Evolutionary conservation across 2,888 invertebrate genomes (phyloP).

Genomic region (Fragum fragum): DNA sequence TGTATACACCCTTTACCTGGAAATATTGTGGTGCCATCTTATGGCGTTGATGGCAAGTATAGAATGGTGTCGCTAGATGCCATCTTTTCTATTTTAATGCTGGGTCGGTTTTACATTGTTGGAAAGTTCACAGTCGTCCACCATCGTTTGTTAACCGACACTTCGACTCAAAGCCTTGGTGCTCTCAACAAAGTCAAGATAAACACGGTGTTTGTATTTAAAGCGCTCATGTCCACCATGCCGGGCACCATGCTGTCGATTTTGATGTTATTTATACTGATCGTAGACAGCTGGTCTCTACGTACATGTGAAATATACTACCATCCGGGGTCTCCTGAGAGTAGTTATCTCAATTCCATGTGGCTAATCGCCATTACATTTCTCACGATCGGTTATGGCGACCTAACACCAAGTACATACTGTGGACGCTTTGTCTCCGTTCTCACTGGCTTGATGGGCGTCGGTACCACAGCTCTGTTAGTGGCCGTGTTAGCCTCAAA

Average conservation of each 20-base stretch:
- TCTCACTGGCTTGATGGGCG: slow-evolving; percentile 79
- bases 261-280: slow-evolving; percentile 74
- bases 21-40: slow-evolving; percentile 63
- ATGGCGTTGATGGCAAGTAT: slow-evolving; percentile 65
- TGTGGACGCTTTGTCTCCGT: slow-evolving; percentile 80
- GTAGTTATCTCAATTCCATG: slow-evolving; percentile 74
- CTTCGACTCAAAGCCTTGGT: slow-evolving; percentile 80
- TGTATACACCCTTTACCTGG: slow-evolving; percentile 78
- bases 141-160: slow-evolving; percentile 74
- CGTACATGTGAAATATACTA: slow-evolving; percentile 79
- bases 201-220: slow-evolving; percentile 81
- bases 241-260: slow-evolving; percentile 77
- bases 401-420: slow-evolving; percentile 76
- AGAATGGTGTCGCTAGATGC: slow-evolving; percentile 74
- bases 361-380: slow-evolving; percentile 82
- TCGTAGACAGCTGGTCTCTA: slow-evolving; percentile 78
- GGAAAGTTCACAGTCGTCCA: slow-evolving; percentile 79
- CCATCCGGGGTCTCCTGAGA: slow-evolving; percentile 69
- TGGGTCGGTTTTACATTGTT: slow-evolving; percentile 75
- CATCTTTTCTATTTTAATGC: slow-evolving; percentile 78
- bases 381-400: slow-evolving; percentile 81
- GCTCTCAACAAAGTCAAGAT: slow-evolving; percentile 81
- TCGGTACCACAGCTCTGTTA: slow-evolving; percentile 78
- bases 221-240: slow-evolving; percentile 79
- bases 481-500: slow-evolving; percentile 81